Conservation (phyloP, 2,113 vertebrate genomes). For the Falcunculus frontatus region DNA sequence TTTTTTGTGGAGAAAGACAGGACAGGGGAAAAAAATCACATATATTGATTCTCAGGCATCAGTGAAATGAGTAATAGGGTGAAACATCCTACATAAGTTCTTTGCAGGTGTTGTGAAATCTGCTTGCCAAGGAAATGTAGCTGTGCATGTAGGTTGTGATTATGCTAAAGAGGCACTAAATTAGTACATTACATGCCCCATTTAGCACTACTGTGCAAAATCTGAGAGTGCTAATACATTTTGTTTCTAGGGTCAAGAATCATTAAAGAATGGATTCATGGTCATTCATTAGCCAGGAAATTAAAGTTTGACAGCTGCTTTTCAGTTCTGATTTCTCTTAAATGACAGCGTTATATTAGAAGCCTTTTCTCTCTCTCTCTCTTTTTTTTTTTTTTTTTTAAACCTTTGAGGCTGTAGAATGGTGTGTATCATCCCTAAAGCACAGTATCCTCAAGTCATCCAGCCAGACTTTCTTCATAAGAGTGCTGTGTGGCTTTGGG, state of each 20-base stretch:
- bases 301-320: constrained; percentile 69
- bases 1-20: neutral
- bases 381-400: neutral
- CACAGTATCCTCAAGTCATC: neutral
- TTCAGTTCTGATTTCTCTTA: constrained; percentile 64
- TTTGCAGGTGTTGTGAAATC: constrained; percentile 52
- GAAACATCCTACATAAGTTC: constrained; percentile 16
- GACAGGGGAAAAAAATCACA: neutral
- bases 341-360: constrained; percentile 44
- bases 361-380: neutral
- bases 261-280: constrained; percentile 73
- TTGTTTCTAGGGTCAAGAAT: constrained; percentile 76
- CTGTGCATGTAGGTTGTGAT: constrained; percentile 49
- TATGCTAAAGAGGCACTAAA: constrained; percentile 78
- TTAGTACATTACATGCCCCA: constrained; percentile 76
- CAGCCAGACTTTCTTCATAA: neutral
- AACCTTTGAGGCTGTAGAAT: neutral
- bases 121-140: constrained; percentile 43
- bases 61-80: constrained; percentile 17
- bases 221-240: constrained; percentile 77
- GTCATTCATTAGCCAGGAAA: constrained; percentile 73
- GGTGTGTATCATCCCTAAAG: neutral
- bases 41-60: neutral
- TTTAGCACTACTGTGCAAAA: constrained; percentile 76
- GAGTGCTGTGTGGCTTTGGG: neutral